phyloP scores from a whole-genome alignment of 2,797 vertebrate species.

The Pseudotriccus pelzelni region DNA sequence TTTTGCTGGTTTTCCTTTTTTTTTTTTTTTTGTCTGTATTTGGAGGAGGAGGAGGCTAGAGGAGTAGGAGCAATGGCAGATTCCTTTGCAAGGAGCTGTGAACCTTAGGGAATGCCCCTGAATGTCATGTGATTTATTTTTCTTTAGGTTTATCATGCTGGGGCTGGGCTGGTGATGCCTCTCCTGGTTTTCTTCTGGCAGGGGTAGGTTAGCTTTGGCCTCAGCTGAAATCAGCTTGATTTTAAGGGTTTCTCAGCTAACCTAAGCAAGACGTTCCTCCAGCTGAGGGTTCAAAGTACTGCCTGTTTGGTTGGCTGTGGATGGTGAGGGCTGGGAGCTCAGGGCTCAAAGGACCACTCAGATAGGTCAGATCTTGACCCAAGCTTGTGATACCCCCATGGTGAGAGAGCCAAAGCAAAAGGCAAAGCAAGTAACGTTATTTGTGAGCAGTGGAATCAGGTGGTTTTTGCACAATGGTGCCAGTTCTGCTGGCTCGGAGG shows the following conservation, averaged over 20 bases:
- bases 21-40: neutral
- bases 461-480: neutral
- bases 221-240: neutral
- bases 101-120: neutral
- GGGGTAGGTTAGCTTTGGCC: neutral
- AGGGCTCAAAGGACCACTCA: neutral
- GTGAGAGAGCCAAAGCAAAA: neutral
- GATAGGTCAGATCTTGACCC: neutral
- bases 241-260: neutral
- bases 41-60: neutral
- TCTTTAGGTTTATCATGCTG: neutral
- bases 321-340: neutral
- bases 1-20: neutral
- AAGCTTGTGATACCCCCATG: neutral
- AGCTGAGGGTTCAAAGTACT: neutral
- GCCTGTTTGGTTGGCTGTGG: neutral
- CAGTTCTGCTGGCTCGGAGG: neutral
- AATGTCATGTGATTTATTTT: neutral
- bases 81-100: neutral
- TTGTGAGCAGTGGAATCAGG: neutral
- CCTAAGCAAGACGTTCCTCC: neutral
- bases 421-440: neutral
- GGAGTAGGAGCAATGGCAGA: neutral
- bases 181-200: neutral
- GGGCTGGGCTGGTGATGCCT: neutral